Base-by-base conservation (phyloP, 2,888 invertebrate genomes). In the Dromius quadrimaculatus region DNA sequence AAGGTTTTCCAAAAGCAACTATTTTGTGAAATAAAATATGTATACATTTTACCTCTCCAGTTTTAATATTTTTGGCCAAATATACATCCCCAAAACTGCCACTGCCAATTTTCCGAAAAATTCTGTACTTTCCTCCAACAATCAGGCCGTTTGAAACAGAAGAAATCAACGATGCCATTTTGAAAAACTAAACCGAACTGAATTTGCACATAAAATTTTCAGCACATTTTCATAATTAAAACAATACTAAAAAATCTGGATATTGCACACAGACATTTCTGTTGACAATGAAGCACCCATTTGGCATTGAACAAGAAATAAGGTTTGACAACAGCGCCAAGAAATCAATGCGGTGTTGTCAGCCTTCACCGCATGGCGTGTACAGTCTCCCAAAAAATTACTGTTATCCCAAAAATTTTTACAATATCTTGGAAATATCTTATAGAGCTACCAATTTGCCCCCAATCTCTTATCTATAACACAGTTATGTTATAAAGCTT, bases 71-170 rank as follows among this genome's bases (percentile, higher is more conserved):
- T 85, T 92, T 90, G 72, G 92, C 96, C 81, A 96, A 86, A 85
- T 93, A 97, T 82, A 97, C 97, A 85, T 97, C 97, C 77, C 97
- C 97, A 81, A 97, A 97, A 74, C 96, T 97, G 75, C 97, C 97
- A 83, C 95, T 94, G 77, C 97, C 95, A 80, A 96, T 94, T 88
- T 94, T 95, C 76, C 95, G 88, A 79, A 94, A 90, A 78, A 96
- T 87, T 81, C 94, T 89, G 85, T 94, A 96, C 85, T 91, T 93
- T 77, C 91, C 91, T 80, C 91, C 92, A 81, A 93, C 89, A 80
- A 92, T 86, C 81, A 92, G 87, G 82, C 92, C 91, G 78, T 82
- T 84, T 79, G 84, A 84, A 23, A 74, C 73, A 59, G 59, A 34
- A 1, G 47, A 23, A 15, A 71, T 61, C 64, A 74, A 71, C 50